Base-by-base conservation (phyloP, 2,797 vertebrate genomes). In the Xiphorhynchus erythropygius region DNA sequence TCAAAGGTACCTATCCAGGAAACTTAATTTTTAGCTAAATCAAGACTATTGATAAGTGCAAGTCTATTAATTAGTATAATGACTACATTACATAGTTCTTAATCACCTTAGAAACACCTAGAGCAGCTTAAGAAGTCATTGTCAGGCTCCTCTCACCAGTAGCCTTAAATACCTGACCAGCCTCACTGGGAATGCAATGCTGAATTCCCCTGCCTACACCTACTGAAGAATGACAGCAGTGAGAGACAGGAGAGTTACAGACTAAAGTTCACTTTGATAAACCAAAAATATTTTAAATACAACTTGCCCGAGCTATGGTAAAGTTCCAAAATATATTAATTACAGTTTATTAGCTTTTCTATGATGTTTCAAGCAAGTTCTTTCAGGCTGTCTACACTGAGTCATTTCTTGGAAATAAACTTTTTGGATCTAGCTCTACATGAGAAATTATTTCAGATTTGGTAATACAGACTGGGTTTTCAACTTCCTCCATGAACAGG, bases 351-450 rank as follows among this genome's bases (percentile, higher is more conserved):
- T 69, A 62, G 49, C 11, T 91, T 88, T 94, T 73, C 50, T 10
- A 4, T 79, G 59, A 59, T n/a, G 59, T 69, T 90, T 86, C 62
- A 81, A 86, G 73, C 87, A 81, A 94, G 80, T 90, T 86, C 50
- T 93, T 88, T 83, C 83, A 94, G 87, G 73, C 55, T 63, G 50
- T 69, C 73, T 88, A 52, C 46, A 84, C 13, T 59, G 76, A 94
- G 79, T 93, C 62, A 78, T 60, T 63, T 87, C 91, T 95, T 95
- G 57, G 92, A 93, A 89, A 78, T 32, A 37, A 92, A 47, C 35
- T 39, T 42, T 86, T 92, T 95, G 82, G 92, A 91, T 50, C 79
- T 85, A 85, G 79, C 59, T 28, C 22, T 50, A 84, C 81, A 65
- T 37, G 69, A 84, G 44, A 90, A 90, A 91, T 69, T 55, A 84